A percentile compares a stretch with the other conserved stretches of the same genome.
Evolutionary conservation across 35 echinoderm and acorn worm genomes (phyloP).

Genomic region (Strongylocentrotus purpuratus): DNA sequence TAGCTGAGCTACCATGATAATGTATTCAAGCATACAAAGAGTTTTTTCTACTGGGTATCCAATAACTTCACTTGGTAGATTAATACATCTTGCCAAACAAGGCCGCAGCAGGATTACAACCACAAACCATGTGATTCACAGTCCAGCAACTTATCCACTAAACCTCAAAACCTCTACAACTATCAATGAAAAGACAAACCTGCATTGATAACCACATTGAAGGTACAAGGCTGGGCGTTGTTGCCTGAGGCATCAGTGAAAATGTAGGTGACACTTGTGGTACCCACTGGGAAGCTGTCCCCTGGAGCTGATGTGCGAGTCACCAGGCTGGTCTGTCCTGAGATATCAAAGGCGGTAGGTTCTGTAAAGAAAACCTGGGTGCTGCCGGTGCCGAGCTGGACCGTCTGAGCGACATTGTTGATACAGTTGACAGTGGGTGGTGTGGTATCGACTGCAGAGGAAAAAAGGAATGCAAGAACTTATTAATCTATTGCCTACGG

Average conservation of each 20-base stretch:
- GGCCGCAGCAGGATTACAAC: too few species aligned
- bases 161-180: not conserved
- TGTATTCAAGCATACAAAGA: too few species aligned
- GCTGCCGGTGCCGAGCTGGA: not conserved
- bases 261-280: not conserved
- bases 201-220: not conserved
- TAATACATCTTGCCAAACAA: too few species aligned
- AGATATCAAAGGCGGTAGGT: not conserved
- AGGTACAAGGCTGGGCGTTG: not conserved
- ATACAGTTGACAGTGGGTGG: slow-evolving; percentile 16
- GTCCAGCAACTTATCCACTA: not conserved
- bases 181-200: not conserved
- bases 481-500: not conserved
- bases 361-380: not conserved
- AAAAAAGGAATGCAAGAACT: not conserved
- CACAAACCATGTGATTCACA: too few species aligned
- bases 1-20: too few species aligned
- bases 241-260: not conserved
- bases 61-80: too few species aligned
- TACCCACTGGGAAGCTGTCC: not conserved
- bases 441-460: slow-evolving; percentile 58
- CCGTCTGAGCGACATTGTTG: not conserved
- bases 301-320: not conserved
- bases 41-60: too few species aligned
- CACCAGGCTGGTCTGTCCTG: not conserved